These are phyloP conservation scores for Gobiocypris rarus DNA, from an alignment of 2,113 vertebrate genomes.

Conservation along the genomic window DNA sequence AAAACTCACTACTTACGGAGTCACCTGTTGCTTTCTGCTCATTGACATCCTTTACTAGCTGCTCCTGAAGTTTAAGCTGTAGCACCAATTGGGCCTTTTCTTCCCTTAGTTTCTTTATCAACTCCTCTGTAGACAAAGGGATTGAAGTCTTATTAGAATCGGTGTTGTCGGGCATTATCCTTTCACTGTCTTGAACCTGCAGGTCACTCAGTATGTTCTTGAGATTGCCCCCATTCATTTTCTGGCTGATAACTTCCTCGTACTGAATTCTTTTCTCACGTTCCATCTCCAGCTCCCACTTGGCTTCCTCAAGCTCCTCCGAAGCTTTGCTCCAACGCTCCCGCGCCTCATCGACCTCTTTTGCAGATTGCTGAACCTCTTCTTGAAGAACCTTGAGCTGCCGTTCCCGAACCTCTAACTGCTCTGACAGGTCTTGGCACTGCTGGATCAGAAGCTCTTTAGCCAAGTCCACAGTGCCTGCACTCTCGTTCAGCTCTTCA, in stretches of 20 bases:
- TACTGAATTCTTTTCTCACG: slow-evolving; percentile 50
- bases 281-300: slow-evolving; percentile 64
- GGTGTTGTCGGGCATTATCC: background rate
- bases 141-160: slow-evolving; percentile 29
- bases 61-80: slow-evolving; percentile 71
- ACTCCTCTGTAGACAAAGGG: slow-evolving; percentile 51
- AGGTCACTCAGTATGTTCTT: slow-evolving; percentile 62
- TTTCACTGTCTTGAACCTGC: slow-evolving; percentile 49
- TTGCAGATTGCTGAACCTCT: slow-evolving; percentile 67
- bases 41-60: slow-evolving; percentile 69
- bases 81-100: slow-evolving; percentile 63
- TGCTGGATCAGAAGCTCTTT: slow-evolving; percentile 69
- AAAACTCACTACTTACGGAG: slow-evolving; percentile 63
- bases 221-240: slow-evolving; percentile 61
- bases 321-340: slow-evolving; percentile 68
- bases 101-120: slow-evolving; percentile 65
- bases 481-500: slow-evolving; percentile 41
- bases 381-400: slow-evolving; percentile 68
- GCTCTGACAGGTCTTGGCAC: slow-evolving; percentile 72
- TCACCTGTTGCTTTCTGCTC: slow-evolving; percentile 66
- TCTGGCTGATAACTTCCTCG: slow-evolving; percentile 62
- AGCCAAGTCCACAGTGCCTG: slow-evolving; percentile 55
- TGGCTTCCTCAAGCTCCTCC: slow-evolving; percentile 68
- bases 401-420: slow-evolving; percentile 71
- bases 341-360: slow-evolving; percentile 72